Base-by-base conservation (phyloP, 1,140 invertebrate species). In the Brachionus rotundiformis region DNA sequence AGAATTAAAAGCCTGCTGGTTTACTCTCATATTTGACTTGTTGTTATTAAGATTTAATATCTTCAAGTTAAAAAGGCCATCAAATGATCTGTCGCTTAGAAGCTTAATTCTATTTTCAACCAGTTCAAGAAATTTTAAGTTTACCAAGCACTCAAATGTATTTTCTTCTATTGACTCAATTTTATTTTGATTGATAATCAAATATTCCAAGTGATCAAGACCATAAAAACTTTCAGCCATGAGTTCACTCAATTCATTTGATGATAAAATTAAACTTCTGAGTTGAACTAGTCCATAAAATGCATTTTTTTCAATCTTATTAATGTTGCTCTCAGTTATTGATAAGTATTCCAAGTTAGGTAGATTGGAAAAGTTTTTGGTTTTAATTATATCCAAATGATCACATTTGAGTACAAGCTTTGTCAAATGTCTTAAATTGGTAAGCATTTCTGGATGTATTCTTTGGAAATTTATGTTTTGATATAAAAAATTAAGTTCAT, bases 151-250 rank as follows among this genome's bases (percentile, higher is more conserved):
- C 5, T n/a, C 16, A n/a, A 68, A 68, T 11, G 31, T 68, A 5
- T 33, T 68, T 5, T 68, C 16, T 16, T 33, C 16, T 33, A 68
- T 33, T 33, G 7, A 33, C 7, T 13, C 16, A 36, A 68, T 33
- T 68, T 36, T 33, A 36, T 68, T 68, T 33, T 33, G 31, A 36
- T 36, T 68, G 29, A 68, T 29, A 36, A 33, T 36, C 33, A 68
- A 68, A 36, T 68, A 33, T 68, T 68, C 63, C 16, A 68, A 68
- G 16, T 33, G 31, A 33, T 68, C n/a, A 8, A 68, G 31, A 16
- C 29, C 29, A 3, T 7, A 4, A 36, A 68, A 68, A n/a, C 16
- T 36, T n/a, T 68, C 63, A 68, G 3, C 6, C 36, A 36, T 11
- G 10, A 68, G 13, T 6, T 33, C 11, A 8, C 3, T 36, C 23